phyloP scores from a whole-genome alignment of 2,888 invertebrate species.

The Nymphalis c-album region DNA sequence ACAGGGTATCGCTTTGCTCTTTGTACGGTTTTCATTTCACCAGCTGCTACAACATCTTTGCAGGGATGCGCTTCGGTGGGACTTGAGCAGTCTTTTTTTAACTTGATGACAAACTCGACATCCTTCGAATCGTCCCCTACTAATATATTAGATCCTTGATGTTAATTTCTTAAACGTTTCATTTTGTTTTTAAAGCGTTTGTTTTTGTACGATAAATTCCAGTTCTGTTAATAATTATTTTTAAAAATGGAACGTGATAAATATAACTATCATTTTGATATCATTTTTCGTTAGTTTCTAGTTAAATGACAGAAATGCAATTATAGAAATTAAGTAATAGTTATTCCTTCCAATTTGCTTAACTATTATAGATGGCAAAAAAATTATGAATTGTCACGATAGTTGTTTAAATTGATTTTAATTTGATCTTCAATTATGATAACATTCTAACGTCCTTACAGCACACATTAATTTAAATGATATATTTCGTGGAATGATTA shows the following conservation, averaged over 20 bases:
- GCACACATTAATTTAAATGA: neutral
- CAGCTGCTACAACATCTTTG: constrained; percentile 37
- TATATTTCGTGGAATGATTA: constrained; percentile 10
- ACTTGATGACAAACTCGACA: constrained; percentile 65
- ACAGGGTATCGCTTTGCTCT: constrained; percentile 41
- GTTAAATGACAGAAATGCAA: no score
- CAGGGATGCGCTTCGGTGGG: constrained; percentile 34
- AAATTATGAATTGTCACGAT: no score
- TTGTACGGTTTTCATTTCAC: constrained; percentile 44
- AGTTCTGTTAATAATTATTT: neutral
- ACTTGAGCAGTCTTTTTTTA: constrained; percentile 59
- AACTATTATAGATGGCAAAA: no score
- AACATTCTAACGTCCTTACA: neutral
- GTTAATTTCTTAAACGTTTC: constrained; percentile 27
- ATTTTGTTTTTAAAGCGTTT: constrained; percentile 16
- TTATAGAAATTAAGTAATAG: no score
- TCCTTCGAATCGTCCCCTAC: constrained; percentile 37
- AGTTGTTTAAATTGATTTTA: neutral
- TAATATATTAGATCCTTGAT: constrained; percentile 33
- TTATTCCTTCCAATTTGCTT: no score
- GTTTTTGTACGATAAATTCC: constrained; percentile 14
- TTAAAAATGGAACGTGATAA: no score
- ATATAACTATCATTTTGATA: no score
- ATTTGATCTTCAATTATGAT: neutral
- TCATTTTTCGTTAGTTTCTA: no score